phyloP scores from a whole-genome alignment of 1,140 invertebrate species.

The Ceratosolen fusciceps region DNA sequence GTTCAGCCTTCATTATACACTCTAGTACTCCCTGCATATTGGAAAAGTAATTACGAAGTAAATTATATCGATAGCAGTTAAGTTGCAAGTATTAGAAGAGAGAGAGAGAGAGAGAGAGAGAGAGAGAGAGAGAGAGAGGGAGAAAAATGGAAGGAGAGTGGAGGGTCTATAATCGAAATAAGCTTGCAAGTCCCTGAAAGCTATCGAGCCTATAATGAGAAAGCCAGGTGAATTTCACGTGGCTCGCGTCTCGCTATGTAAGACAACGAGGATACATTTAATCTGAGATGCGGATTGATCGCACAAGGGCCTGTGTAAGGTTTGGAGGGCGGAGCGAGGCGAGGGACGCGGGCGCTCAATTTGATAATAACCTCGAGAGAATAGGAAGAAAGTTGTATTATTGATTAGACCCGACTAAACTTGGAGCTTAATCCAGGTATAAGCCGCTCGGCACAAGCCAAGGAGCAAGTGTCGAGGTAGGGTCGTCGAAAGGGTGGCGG shows the following conservation, averaged over 20 bases:
- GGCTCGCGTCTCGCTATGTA: neutral
- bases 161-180: too few relatives aligned
- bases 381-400: neutral
- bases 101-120: neutral
- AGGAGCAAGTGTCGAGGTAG: neutral
- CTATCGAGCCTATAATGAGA: too few relatives aligned
- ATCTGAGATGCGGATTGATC: slow-evolving; percentile 17
- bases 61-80: slow-evolving; percentile 22
- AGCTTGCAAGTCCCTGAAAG: too few relatives aligned
- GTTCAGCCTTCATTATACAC: neutral
- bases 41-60: neutral
- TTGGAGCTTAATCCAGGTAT: too few relatives aligned
- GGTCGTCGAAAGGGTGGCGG: neutral
- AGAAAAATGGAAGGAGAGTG: too few relatives aligned
- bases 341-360: slow-evolving; percentile 12
- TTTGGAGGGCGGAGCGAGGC: slow-evolving; percentile 25
- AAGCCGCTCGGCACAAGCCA: neutral
- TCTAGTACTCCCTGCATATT: neutral
- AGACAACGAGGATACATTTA: neutral
- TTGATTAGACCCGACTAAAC: too few relatives aligned
- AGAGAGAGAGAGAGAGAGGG: neutral
- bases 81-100: neutral
- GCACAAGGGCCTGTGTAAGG: slow-evolving; percentile 48
- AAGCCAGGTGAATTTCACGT: too few relatives aligned
- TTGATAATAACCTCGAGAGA: too few relatives aligned